Evolutionary conservation across 30 jellyfish, hydroid and myxozoan species (phyloP), one percentile per base, ranked within the genome.

Genomic region (Pseudorhiza aurosa): DNA sequence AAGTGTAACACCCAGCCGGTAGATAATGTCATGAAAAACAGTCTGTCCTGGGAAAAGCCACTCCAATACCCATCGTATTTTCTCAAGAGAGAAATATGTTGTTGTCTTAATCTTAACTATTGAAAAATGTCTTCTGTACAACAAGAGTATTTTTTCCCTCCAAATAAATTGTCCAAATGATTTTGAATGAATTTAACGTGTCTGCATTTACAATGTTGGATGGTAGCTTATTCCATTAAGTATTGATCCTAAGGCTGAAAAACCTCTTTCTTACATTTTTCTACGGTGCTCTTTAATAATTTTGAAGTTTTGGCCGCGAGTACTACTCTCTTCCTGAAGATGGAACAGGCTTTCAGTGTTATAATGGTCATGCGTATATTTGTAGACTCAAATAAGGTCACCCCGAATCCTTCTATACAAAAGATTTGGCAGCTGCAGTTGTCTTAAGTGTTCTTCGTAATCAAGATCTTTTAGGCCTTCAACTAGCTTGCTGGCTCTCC

Each of bases 371-470:
- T 32, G 64, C 75, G 63, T 57, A 57, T 50, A 53, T 69, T 69
- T 69, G 68, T 69, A 45, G 69, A 69, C 68, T 69, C 45, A 69
- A 43, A 45, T 69, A 69, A 69, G 83, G 47, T 69, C 69, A 25
- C 69, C 83, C 11, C 68, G 68, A 3, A 69, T 1, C 47, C 69
- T 69, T 69, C 83, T 46, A 39, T 69, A 40, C 83, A 69, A 69
- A 69, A 69, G 83, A 45, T 49, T 69, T 40, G 83, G 83, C 68
- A 69, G 83, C 68, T 69, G 19, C 47, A 69, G 68, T 69, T 69
- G 74, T 33, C 87, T 73, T 12, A 42, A 44, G 49, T 6, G 70
- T 25, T 56, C 75, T 53, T 51, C 76, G 22, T 53, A 73, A 3
- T 22, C 75, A 1, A 51, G 64, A 2, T 57, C 87, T 36, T 56